Evolutionary conservation across 2,888 invertebrate genomes (phyloP).

Genomic region (Conus canariensis): DNA sequence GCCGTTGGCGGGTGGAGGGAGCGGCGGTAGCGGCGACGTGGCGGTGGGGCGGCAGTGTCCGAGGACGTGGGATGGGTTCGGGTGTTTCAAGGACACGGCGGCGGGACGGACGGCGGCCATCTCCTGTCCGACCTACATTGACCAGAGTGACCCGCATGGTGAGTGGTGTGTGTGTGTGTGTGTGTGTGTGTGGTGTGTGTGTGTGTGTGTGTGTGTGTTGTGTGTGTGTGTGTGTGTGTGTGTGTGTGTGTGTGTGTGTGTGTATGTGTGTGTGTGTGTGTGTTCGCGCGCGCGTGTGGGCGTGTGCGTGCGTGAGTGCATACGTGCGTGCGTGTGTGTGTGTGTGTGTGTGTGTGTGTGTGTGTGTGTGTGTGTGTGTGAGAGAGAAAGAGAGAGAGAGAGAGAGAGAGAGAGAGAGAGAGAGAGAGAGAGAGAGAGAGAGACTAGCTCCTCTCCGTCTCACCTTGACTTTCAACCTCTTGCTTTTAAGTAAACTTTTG

Average conservation of each 20-base stretch:
- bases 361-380: neutral
- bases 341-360: neutral
- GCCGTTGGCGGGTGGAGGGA: neutral
- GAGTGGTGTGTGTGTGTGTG: constrained; percentile 44
- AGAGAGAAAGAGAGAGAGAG: no score
- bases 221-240: neutral
- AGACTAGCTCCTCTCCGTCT: no score
- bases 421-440: no score
- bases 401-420: no score
- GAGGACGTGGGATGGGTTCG: constrained; percentile 65
- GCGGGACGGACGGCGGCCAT: constrained; percentile 65
- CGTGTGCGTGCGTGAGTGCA: neutral
- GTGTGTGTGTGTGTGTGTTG: neutral
- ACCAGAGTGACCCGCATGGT: constrained; percentile 77
- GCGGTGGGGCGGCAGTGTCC: constrained; percentile 50
- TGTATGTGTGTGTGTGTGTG: neutral
- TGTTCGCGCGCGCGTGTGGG: neutral
- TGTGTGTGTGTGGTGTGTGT: neutral
- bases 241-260: neutral
- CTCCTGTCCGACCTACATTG: constrained; percentile 57
- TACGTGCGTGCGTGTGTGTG: neutral
- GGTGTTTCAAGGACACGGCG: constrained; percentile 60
- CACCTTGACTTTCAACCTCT: no score
- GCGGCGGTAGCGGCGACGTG: neutral
- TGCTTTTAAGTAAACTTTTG: no score